These are phyloP conservation scores for Malaclemys terrapin DNA, from an alignment of 2,113 vertebrate genomes.

Conservation along the genomic window DNA sequence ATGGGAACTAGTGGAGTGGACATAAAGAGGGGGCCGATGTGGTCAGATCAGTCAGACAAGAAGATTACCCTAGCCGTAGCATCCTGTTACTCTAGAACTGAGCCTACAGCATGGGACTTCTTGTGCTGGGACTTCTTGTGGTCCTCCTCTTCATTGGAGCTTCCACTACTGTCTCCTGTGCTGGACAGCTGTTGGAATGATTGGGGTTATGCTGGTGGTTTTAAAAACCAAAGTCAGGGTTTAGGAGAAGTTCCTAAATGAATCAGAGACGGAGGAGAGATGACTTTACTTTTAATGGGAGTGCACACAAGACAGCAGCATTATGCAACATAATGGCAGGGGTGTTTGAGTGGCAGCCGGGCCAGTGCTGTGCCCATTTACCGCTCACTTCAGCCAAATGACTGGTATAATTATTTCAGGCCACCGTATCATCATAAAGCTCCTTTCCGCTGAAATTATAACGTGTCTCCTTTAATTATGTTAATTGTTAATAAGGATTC, in stretches of 20 bases:
- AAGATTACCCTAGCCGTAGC: neutral
- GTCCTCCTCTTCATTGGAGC: neutral
- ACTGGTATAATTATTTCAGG: constrained; percentile 14
- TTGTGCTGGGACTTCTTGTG: neutral
- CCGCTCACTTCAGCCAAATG: neutral
- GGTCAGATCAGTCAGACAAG: neutral
- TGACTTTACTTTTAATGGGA: neutral
- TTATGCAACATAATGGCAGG: constrained; percentile 3
- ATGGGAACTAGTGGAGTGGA: neutral
- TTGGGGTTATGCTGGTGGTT: neutral
- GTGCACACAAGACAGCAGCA: neutral
- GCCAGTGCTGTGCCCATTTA: neutral
- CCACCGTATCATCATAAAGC: neutral
- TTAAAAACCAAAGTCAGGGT: neutral
- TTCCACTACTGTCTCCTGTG: neutral
- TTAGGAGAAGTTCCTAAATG: neutral
- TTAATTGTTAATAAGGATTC: constrained; percentile 37
- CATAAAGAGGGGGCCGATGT: accelerated
- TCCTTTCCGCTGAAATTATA: constrained; percentile 45
- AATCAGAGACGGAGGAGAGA: neutral
- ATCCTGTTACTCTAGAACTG: accelerated
- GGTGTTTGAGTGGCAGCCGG: constrained; percentile 15
- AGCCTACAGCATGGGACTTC: accelerated
- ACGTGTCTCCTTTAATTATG: constrained; percentile 16
- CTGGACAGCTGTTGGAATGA: accelerated